Conservation (phyloP, 2,888 invertebrate species). For the Ochlodes sylvanus region DNA sequence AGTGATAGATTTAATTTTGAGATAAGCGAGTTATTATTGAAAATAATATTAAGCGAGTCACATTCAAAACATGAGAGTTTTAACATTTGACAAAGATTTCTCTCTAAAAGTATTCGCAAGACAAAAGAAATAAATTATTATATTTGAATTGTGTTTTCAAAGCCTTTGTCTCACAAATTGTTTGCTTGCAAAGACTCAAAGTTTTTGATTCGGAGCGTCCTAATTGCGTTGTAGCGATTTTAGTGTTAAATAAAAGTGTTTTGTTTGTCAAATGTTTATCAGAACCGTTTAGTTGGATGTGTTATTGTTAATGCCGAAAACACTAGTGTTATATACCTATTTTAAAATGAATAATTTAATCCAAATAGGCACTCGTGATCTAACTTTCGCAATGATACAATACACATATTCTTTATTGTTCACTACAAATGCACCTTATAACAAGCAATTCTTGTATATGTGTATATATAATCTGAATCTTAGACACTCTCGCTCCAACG, state of each 20-base stretch:
- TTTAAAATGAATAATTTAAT: no score
- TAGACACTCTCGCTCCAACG: no score
- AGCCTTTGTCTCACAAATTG: constrained; percentile 35
- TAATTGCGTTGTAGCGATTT: constrained; percentile 27
- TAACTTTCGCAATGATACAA: no score
- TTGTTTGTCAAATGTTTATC: constrained; percentile 35
- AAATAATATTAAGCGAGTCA: no score
- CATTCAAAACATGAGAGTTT: no score
- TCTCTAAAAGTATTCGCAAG: background rate
- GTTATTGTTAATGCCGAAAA: background rate
- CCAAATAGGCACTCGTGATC: no score
- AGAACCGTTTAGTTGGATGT: background rate
- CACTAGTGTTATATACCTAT: background rate
- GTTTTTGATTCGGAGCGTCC: constrained; percentile 31
- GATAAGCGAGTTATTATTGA: no score
- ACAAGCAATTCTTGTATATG: no score
- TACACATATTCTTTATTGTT: no score
- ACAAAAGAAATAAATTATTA: constrained; percentile 26
- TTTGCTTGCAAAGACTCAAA: constrained; percentile 26
- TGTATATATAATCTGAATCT: no score
- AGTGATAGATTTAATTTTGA: no score
- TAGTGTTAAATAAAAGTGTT: constrained; percentile 4
- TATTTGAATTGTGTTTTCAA: constrained; percentile 25
- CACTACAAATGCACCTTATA: no score
- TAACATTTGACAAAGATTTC: background rate